These are phyloP conservation scores for Baryphthengus martii DNA, from an alignment of 2,113 vertebrate species.

Conservation along the genomic window DNA sequence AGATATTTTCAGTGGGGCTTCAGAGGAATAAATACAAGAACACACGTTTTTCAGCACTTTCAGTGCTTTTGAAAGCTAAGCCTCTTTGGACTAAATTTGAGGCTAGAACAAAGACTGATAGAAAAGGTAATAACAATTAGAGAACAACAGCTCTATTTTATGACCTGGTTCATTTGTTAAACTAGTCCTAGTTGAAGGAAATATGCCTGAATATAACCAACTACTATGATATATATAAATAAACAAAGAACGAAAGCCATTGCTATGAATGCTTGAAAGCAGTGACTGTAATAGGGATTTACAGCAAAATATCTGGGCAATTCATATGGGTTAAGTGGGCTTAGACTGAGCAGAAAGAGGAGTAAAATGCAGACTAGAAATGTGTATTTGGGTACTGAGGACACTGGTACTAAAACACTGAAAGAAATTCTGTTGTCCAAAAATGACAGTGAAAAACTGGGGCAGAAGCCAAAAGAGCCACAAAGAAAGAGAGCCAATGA, in stretches of 20 bases:
- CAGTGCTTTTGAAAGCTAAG: not conserved
- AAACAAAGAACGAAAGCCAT: not conserved
- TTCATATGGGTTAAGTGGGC: not conserved
- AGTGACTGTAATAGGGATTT: not conserved
- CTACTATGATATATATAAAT: fast-evolving
- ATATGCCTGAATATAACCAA: not conserved
- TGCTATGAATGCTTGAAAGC: not conserved
- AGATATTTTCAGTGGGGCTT: not conserved
- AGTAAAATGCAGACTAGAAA: not conserved
- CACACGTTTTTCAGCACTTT: not conserved
- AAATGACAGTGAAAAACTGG: not conserved
- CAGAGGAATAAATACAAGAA: not conserved
- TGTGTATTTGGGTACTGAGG: not conserved
- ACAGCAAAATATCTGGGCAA: not conserved
- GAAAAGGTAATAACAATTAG: not conserved
- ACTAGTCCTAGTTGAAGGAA: not conserved
- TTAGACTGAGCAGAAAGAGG: not conserved
- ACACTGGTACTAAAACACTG: not conserved
- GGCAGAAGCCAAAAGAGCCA: not conserved
- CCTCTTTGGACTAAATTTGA: not conserved
- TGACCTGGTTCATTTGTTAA: not conserved
- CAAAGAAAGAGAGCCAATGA: not conserved
- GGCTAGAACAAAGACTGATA: not conserved
- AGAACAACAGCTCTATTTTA: not conserved
- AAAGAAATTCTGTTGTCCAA: not conserved